Conservation (phyloP, 2,888 invertebrate genomes). For the Panopea generosa region DNA sequence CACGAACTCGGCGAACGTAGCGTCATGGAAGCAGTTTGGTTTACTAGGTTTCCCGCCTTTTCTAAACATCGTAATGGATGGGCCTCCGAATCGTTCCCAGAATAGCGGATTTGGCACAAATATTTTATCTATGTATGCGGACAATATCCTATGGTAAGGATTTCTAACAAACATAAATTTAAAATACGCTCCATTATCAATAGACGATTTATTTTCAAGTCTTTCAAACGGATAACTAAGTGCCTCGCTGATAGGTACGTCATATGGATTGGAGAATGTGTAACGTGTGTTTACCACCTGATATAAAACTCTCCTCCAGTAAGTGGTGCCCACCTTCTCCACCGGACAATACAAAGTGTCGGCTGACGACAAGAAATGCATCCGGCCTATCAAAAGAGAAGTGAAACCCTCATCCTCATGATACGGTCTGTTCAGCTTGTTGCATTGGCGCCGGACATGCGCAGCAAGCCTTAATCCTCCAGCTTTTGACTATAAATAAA, state of each 20-base stretch:
- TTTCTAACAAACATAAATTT: constrained; percentile 55
- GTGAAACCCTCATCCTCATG: background rate
- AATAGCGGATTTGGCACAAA: constrained; percentile 52
- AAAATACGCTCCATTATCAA: constrained; percentile 14
- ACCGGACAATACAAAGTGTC: constrained; percentile 41
- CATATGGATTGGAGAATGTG: constrained; percentile 25
- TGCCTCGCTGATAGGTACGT: constrained; percentile 31
- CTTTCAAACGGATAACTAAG: constrained; percentile 14
- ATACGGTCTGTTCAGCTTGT: background rate
- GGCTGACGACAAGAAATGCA: constrained; percentile 8
- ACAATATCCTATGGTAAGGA: constrained; percentile 49
- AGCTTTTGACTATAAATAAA: too few relatives aligned
- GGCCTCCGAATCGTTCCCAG: constrained; percentile 47
- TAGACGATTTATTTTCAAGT: constrained; percentile 5
- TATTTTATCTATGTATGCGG: constrained; percentile 59
- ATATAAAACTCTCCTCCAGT: constrained; percentile 54
- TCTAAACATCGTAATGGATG: constrained; percentile 28
- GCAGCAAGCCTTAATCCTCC: background rate
- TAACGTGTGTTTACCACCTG: background rate
- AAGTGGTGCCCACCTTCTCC: constrained; percentile 55
- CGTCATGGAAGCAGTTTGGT: constrained; percentile 33
- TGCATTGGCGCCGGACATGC: background rate
- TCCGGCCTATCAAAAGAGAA: constrained; percentile 24
- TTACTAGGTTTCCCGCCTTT: background rate
- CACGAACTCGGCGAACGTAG: constrained; percentile 49